Percentiles rank a stretch among this genome's conserved stretches.
Conservation (phyloP, 2,888 invertebrate genomes). For the Gnatocerus cornutus region DNA sequence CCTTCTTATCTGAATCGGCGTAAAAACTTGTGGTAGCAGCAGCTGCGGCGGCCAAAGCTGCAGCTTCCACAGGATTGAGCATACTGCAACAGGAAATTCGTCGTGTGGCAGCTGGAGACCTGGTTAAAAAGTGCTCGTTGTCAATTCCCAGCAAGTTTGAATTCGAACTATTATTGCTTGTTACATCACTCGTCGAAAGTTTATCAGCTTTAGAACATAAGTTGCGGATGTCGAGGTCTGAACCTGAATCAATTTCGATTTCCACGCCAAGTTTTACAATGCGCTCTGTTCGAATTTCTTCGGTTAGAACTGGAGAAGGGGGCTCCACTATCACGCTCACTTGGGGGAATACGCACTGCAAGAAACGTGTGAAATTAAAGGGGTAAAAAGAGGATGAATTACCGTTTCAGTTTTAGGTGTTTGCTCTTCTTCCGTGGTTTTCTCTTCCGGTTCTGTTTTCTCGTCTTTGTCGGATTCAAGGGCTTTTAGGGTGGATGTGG, state of each 20-base stretch:
- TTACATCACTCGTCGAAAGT: slow-evolving; percentile 66
- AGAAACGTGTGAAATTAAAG: background rate
- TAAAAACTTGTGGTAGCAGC: slow-evolving; percentile 76
- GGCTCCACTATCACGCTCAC: slow-evolving; percentile 84
- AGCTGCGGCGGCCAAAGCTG: slow-evolving; percentile 76
- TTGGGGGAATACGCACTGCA: slow-evolving; percentile 73
- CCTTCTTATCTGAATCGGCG: slow-evolving; percentile 67
- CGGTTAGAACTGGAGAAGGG: slow-evolving; percentile 81
- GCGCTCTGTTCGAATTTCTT: slow-evolving; percentile 67
- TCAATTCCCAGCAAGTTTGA: slow-evolving; percentile 78
- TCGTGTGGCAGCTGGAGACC: slow-evolving; percentile 89
- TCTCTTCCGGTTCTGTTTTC: slow-evolving; percentile 15
- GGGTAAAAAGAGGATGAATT: slow-evolving; percentile 45
- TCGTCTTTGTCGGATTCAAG: slow-evolving; percentile 48
- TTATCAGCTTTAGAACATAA: slow-evolving; percentile 65
- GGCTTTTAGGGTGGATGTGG: slow-evolving; percentile 61
- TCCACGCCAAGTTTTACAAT: slow-evolving; percentile 66
- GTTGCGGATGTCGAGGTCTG: slow-evolving; percentile 65
- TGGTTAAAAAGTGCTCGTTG: slow-evolving; percentile 79
- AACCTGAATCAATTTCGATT: slow-evolving; percentile 64
- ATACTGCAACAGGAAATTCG: slow-evolving; percentile 94
- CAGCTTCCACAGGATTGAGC: slow-evolving; percentile 82
- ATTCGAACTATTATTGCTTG: slow-evolving; percentile 72
- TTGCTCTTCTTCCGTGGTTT: slow-evolving; percentile 3
- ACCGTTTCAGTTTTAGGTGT: slow-evolving; percentile 54